Evolutionary conservation across 2,113 vertebrate species (phyloP).

Genomic region (Hippocampus mohnikei): DNA sequence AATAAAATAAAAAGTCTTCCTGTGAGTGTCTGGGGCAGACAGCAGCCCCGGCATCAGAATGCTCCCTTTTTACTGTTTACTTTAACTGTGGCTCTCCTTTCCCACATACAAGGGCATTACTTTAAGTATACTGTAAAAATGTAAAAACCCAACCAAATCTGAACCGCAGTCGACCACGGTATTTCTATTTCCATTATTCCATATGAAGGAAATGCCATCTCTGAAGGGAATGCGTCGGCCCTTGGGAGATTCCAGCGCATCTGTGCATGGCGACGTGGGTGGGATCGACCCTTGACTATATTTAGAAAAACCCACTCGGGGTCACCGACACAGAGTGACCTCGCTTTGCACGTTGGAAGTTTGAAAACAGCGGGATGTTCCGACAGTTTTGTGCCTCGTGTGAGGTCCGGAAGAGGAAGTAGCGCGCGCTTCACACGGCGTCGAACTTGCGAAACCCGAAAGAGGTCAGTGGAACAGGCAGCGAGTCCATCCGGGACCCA

Average conservation of each 20-base stretch:
- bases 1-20: background rate
- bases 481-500: conserved; percentile 37
- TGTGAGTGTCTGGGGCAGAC: background rate
- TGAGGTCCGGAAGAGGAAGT: conserved; percentile 25
- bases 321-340: conserved; percentile 19
- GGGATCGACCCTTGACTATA: conserved; percentile 21
- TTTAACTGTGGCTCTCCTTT: too few relatives aligned
- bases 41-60: too few relatives aligned
- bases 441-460: conserved; percentile 48
- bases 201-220: background rate
- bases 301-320: conserved; percentile 37
- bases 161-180: background rate
- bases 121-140: too few relatives aligned
- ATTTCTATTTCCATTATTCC: background rate
- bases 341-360: background rate
- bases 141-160: background rate
- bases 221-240: background rate
- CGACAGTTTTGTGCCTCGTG: background rate
- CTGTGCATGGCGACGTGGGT: conserved; percentile 33
- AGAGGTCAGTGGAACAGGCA: conserved; percentile 38
- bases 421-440: background rate
- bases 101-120: too few relatives aligned
- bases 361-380: background rate
- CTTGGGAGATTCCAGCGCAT: background rate
- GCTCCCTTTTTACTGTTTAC: background rate